Evolutionary conservation across 2,888 invertebrate species (phyloP).

Genomic region (Phortica magna): DNA sequence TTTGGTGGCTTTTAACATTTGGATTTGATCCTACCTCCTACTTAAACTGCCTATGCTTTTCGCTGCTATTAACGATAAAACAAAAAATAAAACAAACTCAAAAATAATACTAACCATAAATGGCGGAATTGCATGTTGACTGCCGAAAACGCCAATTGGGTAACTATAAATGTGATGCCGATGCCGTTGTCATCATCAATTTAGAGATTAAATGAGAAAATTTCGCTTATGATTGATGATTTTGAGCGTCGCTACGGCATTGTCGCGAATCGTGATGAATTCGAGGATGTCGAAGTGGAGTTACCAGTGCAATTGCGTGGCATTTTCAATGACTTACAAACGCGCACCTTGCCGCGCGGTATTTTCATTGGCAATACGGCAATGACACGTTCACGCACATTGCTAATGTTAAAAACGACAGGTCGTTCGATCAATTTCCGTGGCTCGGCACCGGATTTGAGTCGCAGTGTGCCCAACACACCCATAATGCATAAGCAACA

Average conservation of each 20-base stretch:
- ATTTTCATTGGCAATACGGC: constrained; percentile 79
- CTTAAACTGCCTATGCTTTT: constrained; percentile 60
- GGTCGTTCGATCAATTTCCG: constrained; percentile 62
- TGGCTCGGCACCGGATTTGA: constrained; percentile 77
- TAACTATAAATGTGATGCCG: too few species aligned
- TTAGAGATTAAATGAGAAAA: constrained; percentile 65
- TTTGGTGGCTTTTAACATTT: constrained; percentile 61
- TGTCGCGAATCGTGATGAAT: constrained; percentile 62
- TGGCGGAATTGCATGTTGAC: constrained; percentile 56
- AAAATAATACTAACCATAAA: constrained; percentile 43
- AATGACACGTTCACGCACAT: constrained; percentile 81
- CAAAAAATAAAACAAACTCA: constrained; percentile 43
- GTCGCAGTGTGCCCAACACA: constrained; percentile 76
- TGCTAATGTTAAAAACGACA: constrained; percentile 77
- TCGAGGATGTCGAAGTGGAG: constrained; percentile 73
- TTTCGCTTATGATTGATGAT: constrained; percentile 60
- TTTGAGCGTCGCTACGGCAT: constrained; percentile 60
- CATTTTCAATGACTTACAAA: constrained; percentile 64
- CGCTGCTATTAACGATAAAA: constrained; percentile 36
- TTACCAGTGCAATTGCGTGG: constrained; percentile 74
- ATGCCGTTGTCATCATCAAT: constrained; percentile 44
- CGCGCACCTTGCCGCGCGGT: constrained; percentile 71
- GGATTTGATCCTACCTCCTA: constrained; percentile 50
- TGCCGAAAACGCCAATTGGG: constrained; percentile 45
- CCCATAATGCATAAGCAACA: constrained; percentile 69